phyloP scores from a whole-genome alignment of 2,113 vertebrate species.

The Oryzias celebensis region DNA sequence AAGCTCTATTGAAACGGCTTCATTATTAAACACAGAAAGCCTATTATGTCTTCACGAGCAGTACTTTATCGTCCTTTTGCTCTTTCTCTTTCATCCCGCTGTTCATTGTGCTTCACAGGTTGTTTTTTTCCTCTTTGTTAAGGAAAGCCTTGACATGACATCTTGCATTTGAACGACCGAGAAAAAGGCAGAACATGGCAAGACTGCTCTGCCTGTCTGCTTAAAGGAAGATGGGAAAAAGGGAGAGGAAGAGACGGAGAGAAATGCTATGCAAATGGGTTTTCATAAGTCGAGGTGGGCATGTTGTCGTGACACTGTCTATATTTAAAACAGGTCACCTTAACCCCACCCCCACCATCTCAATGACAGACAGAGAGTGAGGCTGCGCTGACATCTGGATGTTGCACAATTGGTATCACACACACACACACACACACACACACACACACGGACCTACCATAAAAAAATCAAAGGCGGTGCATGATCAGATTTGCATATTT shows the following conservation, averaged over 20 bases:
- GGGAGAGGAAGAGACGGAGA: conserved; percentile 40
- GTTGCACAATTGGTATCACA: conserved; percentile 35
- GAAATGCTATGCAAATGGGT: conserved; percentile 75
- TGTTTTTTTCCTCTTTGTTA: conserved; percentile 30
- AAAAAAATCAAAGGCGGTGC: conserved; percentile 47
- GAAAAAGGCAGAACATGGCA: conserved; percentile 59
- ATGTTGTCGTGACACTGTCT: conserved; percentile 81
- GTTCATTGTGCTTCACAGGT: conserved; percentile 27
- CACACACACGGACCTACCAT: conserved; percentile 30
- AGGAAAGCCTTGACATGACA: conserved; percentile 61
- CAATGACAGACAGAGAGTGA: conserved; percentile 74
- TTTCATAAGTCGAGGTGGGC: conserved; percentile 73
- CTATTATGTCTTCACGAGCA: conserved; percentile 17
- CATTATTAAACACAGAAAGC: conserved; percentile 37
- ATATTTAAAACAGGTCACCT: conserved; percentile 84
- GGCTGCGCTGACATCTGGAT: conserved; percentile 77
- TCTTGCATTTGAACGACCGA: conserved; percentile 52
- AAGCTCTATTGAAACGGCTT: conserved; percentile 30
- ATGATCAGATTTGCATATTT: conserved; percentile 58
- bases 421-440: conserved; percentile 17
- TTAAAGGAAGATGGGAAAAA: conserved; percentile 27
- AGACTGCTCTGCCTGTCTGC: conserved; percentile 49
- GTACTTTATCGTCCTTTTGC: conserved; percentile 1
- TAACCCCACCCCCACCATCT: conserved; percentile 72
- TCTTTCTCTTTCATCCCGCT: conserved; percentile 19